Conservation (phyloP, 53 echinoderm and acorn worm species). For the Holothuria scabra region DNA sequence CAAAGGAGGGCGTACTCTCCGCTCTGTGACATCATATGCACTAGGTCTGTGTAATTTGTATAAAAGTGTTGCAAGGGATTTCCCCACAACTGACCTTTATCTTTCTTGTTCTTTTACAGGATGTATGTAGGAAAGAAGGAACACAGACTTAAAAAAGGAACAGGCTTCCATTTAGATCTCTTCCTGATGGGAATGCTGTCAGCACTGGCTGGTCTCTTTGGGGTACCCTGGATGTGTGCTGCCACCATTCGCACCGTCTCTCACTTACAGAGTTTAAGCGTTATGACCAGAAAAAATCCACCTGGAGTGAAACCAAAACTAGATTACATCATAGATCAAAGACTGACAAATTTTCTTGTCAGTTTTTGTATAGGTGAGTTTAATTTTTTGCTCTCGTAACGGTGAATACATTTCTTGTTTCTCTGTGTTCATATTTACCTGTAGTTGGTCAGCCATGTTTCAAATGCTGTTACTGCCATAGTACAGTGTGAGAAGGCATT, state of each 20-base stretch:
- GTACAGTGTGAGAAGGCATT: too few species aligned
- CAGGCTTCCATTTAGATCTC: conserved; percentile 92
- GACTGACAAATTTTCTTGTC: conserved; percentile 94
- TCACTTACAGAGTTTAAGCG: conserved; percentile 87
- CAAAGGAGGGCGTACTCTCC: too few species aligned
- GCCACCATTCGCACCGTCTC: conserved; percentile 92
- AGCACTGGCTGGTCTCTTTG: conserved; percentile 73
- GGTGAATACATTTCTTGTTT: too few species aligned
- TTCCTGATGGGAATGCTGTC: conserved; percentile 92
- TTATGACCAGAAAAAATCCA: conserved; percentile 83
- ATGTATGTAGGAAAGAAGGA: conserved; percentile 87
- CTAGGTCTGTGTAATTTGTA: too few species aligned
- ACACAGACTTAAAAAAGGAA: conserved; percentile 93
- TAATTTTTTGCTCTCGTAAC: neutral
- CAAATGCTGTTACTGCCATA: too few species aligned
- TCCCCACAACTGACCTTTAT: too few species aligned
- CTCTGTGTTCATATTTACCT: neutral
- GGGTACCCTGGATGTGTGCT: conserved; percentile 98
- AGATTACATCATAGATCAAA: conserved; percentile 93
- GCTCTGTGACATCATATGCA: too few species aligned
- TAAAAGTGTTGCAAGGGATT: too few species aligned
- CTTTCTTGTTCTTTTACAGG: conserved; percentile 41
- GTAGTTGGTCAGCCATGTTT: too few species aligned
- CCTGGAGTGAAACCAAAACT: conserved; percentile 94
- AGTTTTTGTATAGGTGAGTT: conserved; percentile 92